Conservation (phyloP, 2,888 invertebrate genomes). For the Folsomia candida region DNA sequence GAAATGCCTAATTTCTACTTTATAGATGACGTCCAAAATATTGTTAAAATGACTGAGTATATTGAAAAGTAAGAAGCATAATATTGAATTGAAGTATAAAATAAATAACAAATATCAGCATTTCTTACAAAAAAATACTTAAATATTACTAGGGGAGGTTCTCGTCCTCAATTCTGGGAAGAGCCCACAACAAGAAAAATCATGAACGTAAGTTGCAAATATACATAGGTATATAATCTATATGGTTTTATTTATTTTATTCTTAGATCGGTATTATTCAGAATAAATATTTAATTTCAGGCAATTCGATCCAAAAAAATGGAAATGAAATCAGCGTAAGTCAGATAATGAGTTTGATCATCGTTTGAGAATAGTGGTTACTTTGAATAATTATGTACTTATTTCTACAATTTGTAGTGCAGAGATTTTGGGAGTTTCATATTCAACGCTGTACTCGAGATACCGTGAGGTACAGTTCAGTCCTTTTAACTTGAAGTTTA, state of each 20-base stretch:
- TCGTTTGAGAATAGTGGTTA: no score
- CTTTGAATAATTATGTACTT: no score
- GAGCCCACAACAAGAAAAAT: slow-evolving; percentile 83
- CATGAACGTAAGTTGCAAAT: slow-evolving; percentile 64
- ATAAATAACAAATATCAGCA: not conserved
- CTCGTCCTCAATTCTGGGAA: slow-evolving; percentile 89
- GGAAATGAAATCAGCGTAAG: slow-evolving; percentile 80
- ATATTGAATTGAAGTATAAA: not conserved
- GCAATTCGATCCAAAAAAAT: slow-evolving; percentile 84
- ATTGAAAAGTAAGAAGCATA: slow-evolving; percentile 47
- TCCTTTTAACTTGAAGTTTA: slow-evolving; percentile 1
- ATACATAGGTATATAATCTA: no score
- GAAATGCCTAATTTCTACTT: not conserved
- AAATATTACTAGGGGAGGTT: slow-evolving; percentile 57
- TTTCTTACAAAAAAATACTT: not conserved
- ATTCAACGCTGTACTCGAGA: slow-evolving; percentile 84
- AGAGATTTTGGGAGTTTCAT: slow-evolving; percentile 82
- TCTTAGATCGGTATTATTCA: no score
- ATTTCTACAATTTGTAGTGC: slow-evolving; percentile 60
- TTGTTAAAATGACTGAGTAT: slow-evolving; percentile 51
- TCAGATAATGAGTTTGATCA: no score
- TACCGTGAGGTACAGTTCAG: slow-evolving; percentile 67
- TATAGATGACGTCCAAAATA: slow-evolving; percentile 46
- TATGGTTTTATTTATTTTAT: no score
- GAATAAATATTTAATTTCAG: not conserved